A percentile compares a stretch with the other conserved stretches of the same genome.
Conservation (phyloP, 2,113 vertebrate genomes). For the Caranx ignobilis region DNA sequence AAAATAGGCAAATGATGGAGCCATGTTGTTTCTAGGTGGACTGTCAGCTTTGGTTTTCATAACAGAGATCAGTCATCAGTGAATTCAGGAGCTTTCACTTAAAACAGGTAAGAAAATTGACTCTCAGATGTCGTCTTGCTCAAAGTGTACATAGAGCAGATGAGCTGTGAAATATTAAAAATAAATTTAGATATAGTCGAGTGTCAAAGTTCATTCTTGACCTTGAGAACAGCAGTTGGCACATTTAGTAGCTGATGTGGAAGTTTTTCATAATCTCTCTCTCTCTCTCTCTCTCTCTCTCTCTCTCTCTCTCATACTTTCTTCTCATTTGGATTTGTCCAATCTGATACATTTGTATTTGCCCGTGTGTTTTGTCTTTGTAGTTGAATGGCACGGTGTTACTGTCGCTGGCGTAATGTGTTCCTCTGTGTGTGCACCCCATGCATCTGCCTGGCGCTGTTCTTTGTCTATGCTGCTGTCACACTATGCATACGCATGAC, state of each 20-base stretch:
- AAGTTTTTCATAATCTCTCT: background rate
- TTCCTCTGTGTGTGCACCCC: conserved; percentile 66
- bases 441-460: conserved; percentile 57
- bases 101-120: conserved; percentile 53
- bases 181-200: background rate
- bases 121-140: background rate
- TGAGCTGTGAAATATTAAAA: background rate
- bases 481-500: conserved; percentile 32
- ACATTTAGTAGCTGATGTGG: background rate
- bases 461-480: conserved; percentile 42
- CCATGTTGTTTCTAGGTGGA: background rate
- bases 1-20: background rate
- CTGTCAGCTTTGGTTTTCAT: background rate
- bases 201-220: background rate
- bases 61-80: background rate
- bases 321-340: background rate
- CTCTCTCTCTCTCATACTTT: background rate
- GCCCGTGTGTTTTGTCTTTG: conserved; percentile 25
- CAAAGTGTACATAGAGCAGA: background rate
- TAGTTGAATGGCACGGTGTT: conserved; percentile 67
- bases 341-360: background rate
- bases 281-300: background rate
- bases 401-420: conserved; percentile 31
- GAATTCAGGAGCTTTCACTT: conserved; percentile 2
- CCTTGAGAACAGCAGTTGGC: background rate